phyloP scores from a whole-genome alignment of 2,797 vertebrate species.

The Vireo griseus region DNA sequence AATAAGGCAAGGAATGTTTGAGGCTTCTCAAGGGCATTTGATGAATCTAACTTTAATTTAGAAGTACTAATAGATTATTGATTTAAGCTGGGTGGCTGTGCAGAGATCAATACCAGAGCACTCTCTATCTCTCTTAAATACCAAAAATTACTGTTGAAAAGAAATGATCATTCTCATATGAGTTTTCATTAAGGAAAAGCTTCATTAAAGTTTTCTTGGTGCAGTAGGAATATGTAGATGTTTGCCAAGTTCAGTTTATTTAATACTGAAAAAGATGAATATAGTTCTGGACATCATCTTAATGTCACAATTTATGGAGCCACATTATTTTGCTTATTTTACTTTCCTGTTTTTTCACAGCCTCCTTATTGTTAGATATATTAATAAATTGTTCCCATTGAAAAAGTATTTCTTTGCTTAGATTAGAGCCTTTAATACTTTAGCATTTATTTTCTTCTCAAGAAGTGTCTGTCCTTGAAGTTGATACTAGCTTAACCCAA shows the following conservation, averaged over 20 bases:
- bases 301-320: neutral
- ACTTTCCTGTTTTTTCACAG: neutral
- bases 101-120: slow-evolving; percentile 58
- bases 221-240: neutral
- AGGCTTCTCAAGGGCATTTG: slow-evolving; percentile 70
- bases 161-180: neutral
- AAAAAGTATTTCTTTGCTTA: neutral
- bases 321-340: neutral
- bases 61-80: slow-evolving; percentile 79
- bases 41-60: slow-evolving; percentile 76
- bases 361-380: neutral
- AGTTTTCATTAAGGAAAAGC: neutral
- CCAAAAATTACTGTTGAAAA: slow-evolving; percentile 43
- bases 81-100: slow-evolving; percentile 63
- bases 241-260: neutral
- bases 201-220: slow-evolving; percentile 1
- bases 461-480: neutral
- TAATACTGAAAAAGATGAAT: neutral
- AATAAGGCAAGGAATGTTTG: slow-evolving; percentile 51
- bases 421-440: neutral
- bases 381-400: neutral
- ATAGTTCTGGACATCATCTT: neutral
- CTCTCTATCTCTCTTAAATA: slow-evolving; percentile 59
- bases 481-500: neutral
- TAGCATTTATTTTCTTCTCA: neutral